Base-by-base conservation (phyloP, 1,140 invertebrate species). In the Asobara japonica region DNA sequence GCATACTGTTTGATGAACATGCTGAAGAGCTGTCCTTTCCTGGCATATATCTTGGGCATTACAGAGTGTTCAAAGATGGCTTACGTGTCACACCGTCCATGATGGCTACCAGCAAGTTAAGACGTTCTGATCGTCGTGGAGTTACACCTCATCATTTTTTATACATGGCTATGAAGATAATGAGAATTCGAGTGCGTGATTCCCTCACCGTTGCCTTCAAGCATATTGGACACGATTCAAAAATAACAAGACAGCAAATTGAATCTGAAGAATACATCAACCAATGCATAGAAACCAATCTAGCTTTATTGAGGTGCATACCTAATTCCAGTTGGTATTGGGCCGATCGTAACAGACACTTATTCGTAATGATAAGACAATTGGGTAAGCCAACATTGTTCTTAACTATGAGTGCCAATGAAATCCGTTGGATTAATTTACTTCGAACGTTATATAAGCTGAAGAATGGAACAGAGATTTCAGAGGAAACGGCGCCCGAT, bases 1-100 rank as follows among this genome's bases (percentile, higher is more conserved):
- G 69, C 68, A 25, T 76, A 45, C 31, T 79, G 11, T 80, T 69
- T 71, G 74, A 75, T 67, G 76, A 76, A 76, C 77, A 84, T 72
- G 82, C 56, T 5, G 82, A 84, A 73, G 82, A 84, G 71, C 68
- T 85, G 18, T 82, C 83, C 10, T 84, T 84, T 77, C 82, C 82
- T 20, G 5, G 29, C 31, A 84, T 86, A 41, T 84, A 84, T 31
- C 45, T 76, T 3, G 82, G 82, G 20, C 74, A 82, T 41, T 78
- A 77, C 67, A 51, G 82, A 61, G 72, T 13, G 29, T 85, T 77
- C 48, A 70, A 67, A 77, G 79, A 81, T 38, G 68, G 66, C 25
- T 66, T 65, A 33, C 22, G 8, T 29, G 73, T 72, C 0, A 78
- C 77, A 8, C 65, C 69, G 18, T 77, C 61, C 29, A 74, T 60